Percentiles rank a stretch among this genome's conserved stretches.
phyloP scores from a whole-genome alignment of 1,140 invertebrate genomes.

The Phortica variegata region DNA sequence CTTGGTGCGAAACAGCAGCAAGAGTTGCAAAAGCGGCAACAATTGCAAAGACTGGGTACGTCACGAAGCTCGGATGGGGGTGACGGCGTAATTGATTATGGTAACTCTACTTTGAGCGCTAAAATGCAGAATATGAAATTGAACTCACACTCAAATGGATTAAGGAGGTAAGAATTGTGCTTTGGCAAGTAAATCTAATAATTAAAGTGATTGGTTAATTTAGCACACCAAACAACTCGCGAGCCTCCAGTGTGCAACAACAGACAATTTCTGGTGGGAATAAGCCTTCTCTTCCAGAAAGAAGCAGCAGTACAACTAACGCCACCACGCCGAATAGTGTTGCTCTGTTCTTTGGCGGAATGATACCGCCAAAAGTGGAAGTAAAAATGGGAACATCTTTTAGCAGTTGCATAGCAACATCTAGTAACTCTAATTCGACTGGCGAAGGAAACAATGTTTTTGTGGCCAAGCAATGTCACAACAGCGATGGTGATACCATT shows the following conservation, averaged over 20 bases:
- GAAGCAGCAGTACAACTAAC: constrained; percentile 17
- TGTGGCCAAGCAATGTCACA: constrained; percentile 36
- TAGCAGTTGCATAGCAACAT: constrained; percentile 14
- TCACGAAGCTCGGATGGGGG: constrained; percentile 7
- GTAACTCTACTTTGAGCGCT: constrained; percentile 30
- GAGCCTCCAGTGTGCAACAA: constrained; percentile 29
- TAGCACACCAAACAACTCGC: constrained; percentile 35
- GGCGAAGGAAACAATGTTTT: background rate
- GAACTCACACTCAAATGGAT: constrained; percentile 21
- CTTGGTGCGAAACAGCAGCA: constrained; percentile 37
- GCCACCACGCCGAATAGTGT: constrained; percentile 42
- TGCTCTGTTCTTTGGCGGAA: constrained; percentile 50
- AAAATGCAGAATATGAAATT: constrained; percentile 42
- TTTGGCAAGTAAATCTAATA: constrained; percentile 16
- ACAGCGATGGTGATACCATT: constrained; percentile 34
- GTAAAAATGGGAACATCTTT: constrained; percentile 35
- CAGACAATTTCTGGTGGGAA: constrained; percentile 1
- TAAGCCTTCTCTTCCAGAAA: background rate
- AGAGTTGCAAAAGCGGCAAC: constrained; percentile 17
- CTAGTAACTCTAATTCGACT: too few species aligned
- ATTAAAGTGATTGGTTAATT: background rate
- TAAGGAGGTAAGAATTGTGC: too few species aligned
- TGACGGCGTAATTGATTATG: background rate
- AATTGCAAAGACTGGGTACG: constrained; percentile 13
- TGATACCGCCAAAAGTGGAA: constrained; percentile 53